These are phyloP conservation scores for Ceratothoa steindachneri DNA, from an alignment of 2,888 invertebrate species.

Conservation along the genomic window DNA sequence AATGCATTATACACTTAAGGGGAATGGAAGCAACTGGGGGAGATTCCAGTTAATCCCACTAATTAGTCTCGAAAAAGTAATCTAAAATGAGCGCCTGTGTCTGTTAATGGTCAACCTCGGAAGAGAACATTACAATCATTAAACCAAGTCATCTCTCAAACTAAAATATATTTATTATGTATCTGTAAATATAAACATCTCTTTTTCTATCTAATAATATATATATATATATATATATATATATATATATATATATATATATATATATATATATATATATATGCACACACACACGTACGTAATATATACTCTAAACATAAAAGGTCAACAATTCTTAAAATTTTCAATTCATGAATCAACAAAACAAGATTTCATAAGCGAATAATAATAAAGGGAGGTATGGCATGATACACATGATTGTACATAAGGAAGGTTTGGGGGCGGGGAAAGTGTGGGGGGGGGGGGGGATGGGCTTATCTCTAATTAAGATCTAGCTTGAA, in stretches of 20 bases:
- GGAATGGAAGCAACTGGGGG: neutral
- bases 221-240: conserved; percentile 22
- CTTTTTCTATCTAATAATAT: conserved; percentile 5
- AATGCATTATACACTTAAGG: neutral
- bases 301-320: neutral
- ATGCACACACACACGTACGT: neutral
- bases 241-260: conserved; percentile 9
- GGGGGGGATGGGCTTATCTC: too few species aligned
- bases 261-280: neutral
- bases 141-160: neutral
- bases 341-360: neutral
- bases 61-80: neutral
- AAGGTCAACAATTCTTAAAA: neutral
- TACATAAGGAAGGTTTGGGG: too few species aligned
- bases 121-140: neutral
- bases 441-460: too few species aligned
- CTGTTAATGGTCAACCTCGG: neutral
- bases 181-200: conserved; percentile 13
- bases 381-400: neutral
- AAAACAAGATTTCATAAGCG: neutral
- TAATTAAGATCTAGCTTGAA: too few species aligned
- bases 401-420: too few species aligned
- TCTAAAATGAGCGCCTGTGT: neutral
- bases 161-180: conserved; percentile 14
- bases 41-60: neutral